These are phyloP conservation scores for Alviniconcha marisindica DNA, from an alignment of 1,140 invertebrate species.

Conservation along the genomic window DNA sequence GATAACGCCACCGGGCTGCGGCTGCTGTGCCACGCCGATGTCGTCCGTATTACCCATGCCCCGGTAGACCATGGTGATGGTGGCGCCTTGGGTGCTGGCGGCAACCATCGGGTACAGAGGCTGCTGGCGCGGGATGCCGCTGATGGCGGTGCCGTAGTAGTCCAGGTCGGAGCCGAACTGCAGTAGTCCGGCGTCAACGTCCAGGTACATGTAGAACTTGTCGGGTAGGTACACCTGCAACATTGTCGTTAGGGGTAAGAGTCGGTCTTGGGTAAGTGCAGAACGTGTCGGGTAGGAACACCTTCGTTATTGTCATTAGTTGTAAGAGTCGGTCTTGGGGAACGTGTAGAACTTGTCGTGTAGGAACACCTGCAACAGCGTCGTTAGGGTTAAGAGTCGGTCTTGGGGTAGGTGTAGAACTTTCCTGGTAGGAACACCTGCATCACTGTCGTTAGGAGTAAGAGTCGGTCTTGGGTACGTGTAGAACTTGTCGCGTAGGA, in stretches of 20 bases:
- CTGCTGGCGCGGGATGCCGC: constrained; percentile 34
- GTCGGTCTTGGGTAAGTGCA: not conserved
- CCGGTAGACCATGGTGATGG: constrained; percentile 55
- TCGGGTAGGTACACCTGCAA: constrained; percentile 44
- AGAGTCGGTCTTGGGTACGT: too few relatives aligned
- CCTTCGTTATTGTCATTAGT: too few relatives aligned
- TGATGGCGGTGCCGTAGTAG: constrained; percentile 50
- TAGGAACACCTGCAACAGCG: constrained; percentile 18
- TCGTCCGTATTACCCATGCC: constrained; percentile 36
- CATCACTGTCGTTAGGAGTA: too few relatives aligned
- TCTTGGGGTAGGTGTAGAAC: too few relatives aligned
- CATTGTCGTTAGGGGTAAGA: too few relatives aligned
- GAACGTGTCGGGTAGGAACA: too few relatives aligned
- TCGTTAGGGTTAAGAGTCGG: too few relatives aligned
- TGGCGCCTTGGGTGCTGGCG: constrained; percentile 36
- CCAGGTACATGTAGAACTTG: constrained; percentile 58
- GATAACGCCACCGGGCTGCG: not conserved
- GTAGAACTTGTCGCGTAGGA: too few relatives aligned
- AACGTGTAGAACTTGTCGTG: too few relatives aligned
- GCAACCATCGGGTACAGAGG: constrained; percentile 54
- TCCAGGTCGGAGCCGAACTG: constrained; percentile 51
- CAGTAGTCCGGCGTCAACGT: constrained; percentile 44
- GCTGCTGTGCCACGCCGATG: not conserved
- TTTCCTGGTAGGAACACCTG: too few relatives aligned
- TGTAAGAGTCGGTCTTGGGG: too few relatives aligned